These are phyloP conservation scores for Kryptolebias ocellatus DNA, from an alignment of 2,797 vertebrate genomes.

Conservation along the genomic window DNA sequence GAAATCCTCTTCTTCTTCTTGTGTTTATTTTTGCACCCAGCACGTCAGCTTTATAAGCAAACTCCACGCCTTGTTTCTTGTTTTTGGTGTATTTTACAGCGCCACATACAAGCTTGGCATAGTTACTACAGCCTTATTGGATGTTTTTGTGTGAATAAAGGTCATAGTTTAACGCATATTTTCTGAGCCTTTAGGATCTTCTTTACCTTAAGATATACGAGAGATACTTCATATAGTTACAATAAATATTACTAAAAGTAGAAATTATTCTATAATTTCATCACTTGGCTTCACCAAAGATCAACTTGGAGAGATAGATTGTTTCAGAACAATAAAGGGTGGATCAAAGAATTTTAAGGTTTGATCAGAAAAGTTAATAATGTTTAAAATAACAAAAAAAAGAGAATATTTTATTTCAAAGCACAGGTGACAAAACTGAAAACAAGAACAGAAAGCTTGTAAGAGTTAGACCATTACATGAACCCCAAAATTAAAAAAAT, in stretches of 20 bases:
- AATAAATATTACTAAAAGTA: constrained; percentile 6
- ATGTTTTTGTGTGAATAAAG: not conserved
- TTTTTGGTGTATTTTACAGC: no score
- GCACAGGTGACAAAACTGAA: not conserved
- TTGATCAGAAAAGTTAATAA: not conserved
- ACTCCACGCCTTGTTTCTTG: no score
- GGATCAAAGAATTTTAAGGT: no score
- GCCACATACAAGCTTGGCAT: no score
- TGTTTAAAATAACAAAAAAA: not conserved
- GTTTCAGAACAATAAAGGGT: no score
- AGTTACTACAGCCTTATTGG: no score
- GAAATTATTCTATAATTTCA: not conserved
- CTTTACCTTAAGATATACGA: constrained; percentile 29
- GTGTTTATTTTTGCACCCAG: no score
- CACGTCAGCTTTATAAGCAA: no score
- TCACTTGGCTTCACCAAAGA: not conserved
- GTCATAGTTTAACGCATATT: constrained; percentile 35
- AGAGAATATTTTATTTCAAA: not conserved
- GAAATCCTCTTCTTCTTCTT: no score
- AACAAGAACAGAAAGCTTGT: not conserved
- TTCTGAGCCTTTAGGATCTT: constrained; percentile 46
- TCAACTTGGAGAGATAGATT: no score
- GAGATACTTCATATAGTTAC: constrained; percentile 13
- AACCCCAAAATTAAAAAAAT: no score
- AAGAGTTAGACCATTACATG: not conserved